These are phyloP conservation scores for Chloroclysta siterata DNA, from an alignment of 2,888 invertebrate species.

Conservation along the genomic window DNA sequence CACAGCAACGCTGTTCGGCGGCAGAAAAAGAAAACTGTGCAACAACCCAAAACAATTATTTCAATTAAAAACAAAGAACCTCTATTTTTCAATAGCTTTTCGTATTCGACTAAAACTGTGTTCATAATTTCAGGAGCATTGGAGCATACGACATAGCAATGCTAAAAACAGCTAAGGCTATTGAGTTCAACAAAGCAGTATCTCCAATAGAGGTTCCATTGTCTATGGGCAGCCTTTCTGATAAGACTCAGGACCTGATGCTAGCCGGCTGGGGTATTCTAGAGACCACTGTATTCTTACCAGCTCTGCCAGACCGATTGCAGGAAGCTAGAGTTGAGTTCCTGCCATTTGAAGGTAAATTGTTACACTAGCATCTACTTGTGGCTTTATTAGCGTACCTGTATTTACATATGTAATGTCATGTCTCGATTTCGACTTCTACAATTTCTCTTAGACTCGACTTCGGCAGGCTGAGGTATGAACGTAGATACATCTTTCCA, in stretches of 20 bases:
- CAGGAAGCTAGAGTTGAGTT: constrained; percentile 75
- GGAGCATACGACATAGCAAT: constrained; percentile 84
- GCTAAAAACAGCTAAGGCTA: constrained; percentile 63
- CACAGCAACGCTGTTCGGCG: too few relatives aligned
- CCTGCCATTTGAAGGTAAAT: constrained; percentile 65
- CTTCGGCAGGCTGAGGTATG: too few relatives aligned
- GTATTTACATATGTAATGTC: too few relatives aligned
- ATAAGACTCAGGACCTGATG: constrained; percentile 50
- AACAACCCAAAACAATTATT: too few relatives aligned
- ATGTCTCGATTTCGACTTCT: too few relatives aligned
- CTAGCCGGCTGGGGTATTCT: constrained; percentile 83
- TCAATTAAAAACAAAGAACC: too few relatives aligned
- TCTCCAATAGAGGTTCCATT: constrained; percentile 75
- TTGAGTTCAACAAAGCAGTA: constrained; percentile 65
- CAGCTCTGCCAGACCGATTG: constrained; percentile 68
- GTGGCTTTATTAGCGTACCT: not conserved
- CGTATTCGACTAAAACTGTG: not conserved
- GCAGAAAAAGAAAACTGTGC: too few relatives aligned
- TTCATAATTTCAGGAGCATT: constrained; percentile 59
- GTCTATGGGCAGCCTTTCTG: constrained; percentile 18
- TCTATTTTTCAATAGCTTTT: not conserved
- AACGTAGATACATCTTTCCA: too few relatives aligned
- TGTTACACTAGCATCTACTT: not conserved
- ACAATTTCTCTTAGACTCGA: too few relatives aligned
- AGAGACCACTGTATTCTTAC: constrained; percentile 64